phyloP scores from a whole-genome alignment of 2,113 vertebrate genomes.

The Corvus moneduloides region DNA sequence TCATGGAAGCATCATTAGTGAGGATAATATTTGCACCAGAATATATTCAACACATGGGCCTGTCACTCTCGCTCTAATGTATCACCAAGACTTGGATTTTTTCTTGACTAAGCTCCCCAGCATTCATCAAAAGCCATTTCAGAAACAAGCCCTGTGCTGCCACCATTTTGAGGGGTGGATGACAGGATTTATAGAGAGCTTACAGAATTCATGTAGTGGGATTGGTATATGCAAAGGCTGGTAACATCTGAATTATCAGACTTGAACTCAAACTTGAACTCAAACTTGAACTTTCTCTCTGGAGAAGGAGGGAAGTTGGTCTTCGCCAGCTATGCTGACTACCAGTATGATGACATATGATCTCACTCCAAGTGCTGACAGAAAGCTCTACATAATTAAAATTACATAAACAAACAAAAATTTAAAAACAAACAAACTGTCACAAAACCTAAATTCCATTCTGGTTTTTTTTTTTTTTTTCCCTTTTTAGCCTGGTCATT shows the following conservation, averaged over 20 bases:
- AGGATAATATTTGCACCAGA: slow-evolving; percentile 27
- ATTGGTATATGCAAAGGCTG: not conserved
- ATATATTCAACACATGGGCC: slow-evolving; percentile 40
- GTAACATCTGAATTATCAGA: not conserved
- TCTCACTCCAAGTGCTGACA: not conserved
- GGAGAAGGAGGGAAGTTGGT: not conserved
- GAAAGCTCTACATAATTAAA: not conserved
- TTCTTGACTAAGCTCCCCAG: not conserved
- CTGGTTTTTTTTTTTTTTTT: not conserved
- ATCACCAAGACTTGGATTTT: not conserved
- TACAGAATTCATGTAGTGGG: not conserved
- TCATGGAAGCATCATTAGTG: slow-evolving; percentile 38
- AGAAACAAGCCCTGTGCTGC: not conserved
- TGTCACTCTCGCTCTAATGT: slow-evolving; percentile 19
- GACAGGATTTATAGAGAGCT: not conserved
- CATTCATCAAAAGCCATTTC: not conserved
- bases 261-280: not conserved
- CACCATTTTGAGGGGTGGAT: not conserved
- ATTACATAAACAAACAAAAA: not conserved
- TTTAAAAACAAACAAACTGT: not conserved
- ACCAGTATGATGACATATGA: not conserved
- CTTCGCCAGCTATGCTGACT: not conserved
- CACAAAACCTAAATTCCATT: not conserved
- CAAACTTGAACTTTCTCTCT: not conserved
- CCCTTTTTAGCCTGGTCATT: not conserved